Percentiles rank a stretch among this genome's conserved stretches.
Evolutionary conservation across 1,140 invertebrate species (phyloP).

Genomic region (Contarinia nasturtii): DNA sequence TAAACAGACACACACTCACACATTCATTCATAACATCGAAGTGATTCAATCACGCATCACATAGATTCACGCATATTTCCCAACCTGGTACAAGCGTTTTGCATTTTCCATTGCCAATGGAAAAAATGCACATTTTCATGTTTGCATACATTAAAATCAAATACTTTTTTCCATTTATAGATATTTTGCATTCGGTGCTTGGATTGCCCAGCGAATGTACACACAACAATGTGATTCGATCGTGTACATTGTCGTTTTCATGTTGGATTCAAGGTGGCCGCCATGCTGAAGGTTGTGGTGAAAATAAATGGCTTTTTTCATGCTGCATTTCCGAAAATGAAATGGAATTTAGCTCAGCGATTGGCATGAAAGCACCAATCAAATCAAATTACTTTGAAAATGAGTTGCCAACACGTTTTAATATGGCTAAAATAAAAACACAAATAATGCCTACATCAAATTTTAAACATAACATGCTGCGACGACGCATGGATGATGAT

Average conservation of each 20-base stretch:
- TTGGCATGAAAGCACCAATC: neutral
- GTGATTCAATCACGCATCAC: too few relatives aligned
- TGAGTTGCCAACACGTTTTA: slow-evolving; percentile 13
- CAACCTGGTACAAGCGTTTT: too few relatives aligned
- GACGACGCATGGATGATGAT: slow-evolving; percentile 24
- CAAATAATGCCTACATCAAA: slow-evolving; percentile 19
- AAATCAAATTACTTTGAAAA: slow-evolving; percentile 22
- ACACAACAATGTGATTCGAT: slow-evolving; percentile 29
- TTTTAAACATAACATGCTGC: slow-evolving; percentile 22
- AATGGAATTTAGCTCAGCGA: slow-evolving; percentile 2
- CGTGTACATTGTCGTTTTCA: slow-evolving; percentile 45
- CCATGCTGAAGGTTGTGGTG: slow-evolving; percentile 37
- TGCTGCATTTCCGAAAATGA: slow-evolving; percentile 34
- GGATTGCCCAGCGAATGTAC: slow-evolving; percentile 38
- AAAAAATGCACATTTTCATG: too few relatives aligned
- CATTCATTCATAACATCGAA: too few relatives aligned
- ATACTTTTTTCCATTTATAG: slow-evolving; percentile 7
- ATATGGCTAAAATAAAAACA: slow-evolving; percentile 1
- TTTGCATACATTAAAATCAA: too few relatives aligned
- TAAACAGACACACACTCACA: too few relatives aligned
- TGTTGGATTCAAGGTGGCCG: slow-evolving; percentile 49
- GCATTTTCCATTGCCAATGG: too few relatives aligned
- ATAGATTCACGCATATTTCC: too few relatives aligned
- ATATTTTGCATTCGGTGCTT: slow-evolving; percentile 30
- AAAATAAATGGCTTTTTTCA: slow-evolving; percentile 41